Evolutionary conservation across 1,140 invertebrate genomes (phyloP), one percentile per base, ranked within the genome.

Genomic region (Nomia melanderi): DNA sequence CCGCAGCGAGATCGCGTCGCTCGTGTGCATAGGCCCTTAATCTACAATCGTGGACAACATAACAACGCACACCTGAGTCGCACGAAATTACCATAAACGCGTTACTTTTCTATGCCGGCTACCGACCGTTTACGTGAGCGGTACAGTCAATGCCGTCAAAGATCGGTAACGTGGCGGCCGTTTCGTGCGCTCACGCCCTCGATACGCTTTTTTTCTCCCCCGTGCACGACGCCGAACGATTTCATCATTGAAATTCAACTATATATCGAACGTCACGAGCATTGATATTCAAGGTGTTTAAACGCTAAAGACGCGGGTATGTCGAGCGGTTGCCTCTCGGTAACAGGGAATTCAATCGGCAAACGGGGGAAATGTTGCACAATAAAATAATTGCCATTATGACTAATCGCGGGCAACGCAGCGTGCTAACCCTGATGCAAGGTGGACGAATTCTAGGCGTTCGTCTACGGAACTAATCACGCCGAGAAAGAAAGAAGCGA

Each of bases 221-320:
- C 8, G 47, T 7, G 27, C 27, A 0, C 1, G 6, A 5, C 12
- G 20, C 33, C n/a, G 27, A 14, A 11, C 1, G 25, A 73, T 63
- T 73, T 53, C 70, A 36, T 64, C 41, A 73, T 64, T 44, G 59
- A 29, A 39, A 73, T 54, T 39, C 31, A 31, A 36, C 71, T 64
- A 44, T 44, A 20, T 39, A 62, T 63, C 23, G 11, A 9, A 50
- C 44, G 1, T 72, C 23, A 20, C 17, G 17, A 20, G 3, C 8
- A 73, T 64, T 65, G 27, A 73, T 73, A 73, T 73, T 73, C 60
- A 73, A 73, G 60, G 47, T 17, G 36, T 54, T 31, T 65, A n/a
- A 33, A 29, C 25, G 31, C 29, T 39, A 73, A 39, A 65, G 60
- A 54, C 59, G 60, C 31, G 60, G 60, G 31, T 25, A 25, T 53